Conservation (phyloP, 2,797 vertebrate genomes). For the Pteropus rufus region DNA sequence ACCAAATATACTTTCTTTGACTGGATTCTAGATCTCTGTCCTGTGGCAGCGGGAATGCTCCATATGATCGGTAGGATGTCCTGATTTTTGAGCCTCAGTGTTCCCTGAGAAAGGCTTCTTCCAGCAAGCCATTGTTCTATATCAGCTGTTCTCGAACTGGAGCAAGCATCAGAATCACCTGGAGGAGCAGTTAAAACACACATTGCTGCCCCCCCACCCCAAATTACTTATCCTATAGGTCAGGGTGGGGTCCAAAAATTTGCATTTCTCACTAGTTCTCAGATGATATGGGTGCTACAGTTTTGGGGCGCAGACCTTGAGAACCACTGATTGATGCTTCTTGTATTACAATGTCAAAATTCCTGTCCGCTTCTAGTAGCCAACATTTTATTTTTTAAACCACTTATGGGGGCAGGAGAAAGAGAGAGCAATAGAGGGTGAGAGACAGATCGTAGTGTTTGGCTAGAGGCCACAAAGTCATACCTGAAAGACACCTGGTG, state of each 20-base stretch:
- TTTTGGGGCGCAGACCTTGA: background rate
- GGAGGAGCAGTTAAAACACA: background rate
- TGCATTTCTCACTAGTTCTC: background rate
- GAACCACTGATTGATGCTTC: background rate
- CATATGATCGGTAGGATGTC: background rate
- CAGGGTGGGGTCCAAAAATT: background rate
- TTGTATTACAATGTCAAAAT: background rate
- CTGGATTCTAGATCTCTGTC: background rate
- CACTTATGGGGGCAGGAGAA: background rate
- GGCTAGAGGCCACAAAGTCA: background rate
- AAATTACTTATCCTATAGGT: background rate
- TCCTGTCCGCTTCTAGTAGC: background rate
- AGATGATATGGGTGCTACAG: background rate
- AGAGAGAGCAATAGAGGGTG: too few species aligned
- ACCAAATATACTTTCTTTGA: background rate
- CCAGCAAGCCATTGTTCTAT: background rate
- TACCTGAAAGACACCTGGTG: background rate
- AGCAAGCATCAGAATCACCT: background rate
- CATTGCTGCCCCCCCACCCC: background rate
- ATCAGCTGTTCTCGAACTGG: background rate
- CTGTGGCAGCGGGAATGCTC: background rate
- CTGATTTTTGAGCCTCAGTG: background rate
- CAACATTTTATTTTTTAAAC: constrained; percentile 33
- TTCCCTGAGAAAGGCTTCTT: background rate
- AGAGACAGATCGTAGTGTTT: background rate